Percentiles rank a stretch among this genome's conserved stretches.
Evolutionary conservation across 37 sponge, comb jelly and placozoan species (phyloP).

Genomic region (Crambe crambe): DNA sequence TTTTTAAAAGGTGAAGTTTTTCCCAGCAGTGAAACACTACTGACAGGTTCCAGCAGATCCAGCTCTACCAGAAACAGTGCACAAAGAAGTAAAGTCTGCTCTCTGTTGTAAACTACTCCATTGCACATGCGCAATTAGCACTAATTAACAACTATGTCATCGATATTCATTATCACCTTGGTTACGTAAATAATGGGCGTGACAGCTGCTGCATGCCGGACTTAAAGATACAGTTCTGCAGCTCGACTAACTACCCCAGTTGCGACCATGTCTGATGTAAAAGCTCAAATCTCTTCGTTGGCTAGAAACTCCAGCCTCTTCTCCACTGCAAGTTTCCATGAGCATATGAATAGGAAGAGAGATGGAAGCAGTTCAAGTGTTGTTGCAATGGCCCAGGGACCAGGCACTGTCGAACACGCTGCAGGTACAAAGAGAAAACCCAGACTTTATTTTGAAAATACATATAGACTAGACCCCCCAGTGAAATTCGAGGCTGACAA

Average conservation of each 20-base stretch:
- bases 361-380: slow-evolving; percentile 34
- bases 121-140: neutral
- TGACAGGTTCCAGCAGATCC: neutral
- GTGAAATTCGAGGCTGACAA: slow-evolving; percentile 50
- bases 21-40: neutral
- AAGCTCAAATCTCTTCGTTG: too few relatives aligned
- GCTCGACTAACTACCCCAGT: too few relatives aligned
- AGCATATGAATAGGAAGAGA: slow-evolving; percentile 30
- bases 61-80: neutral
- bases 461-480: slow-evolving; percentile 83
- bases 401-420: slow-evolving; percentile 5
- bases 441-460: slow-evolving; percentile 79
- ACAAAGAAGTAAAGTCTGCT: neutral
- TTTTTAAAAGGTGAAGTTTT: neutral
- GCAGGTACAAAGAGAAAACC: slow-evolving; percentile 34
- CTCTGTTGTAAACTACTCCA: neutral
- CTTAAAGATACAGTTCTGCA: too few relatives aligned
- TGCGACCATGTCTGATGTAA: too few relatives aligned
- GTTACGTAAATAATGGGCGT: too few relatives aligned
- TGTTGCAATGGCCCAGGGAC: slow-evolving; percentile 53
- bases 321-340: slow-evolving; percentile 57
- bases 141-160: too few relatives aligned
- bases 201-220: neutral
- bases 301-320: slow-evolving; percentile 65
- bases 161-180: neutral